A percentile compares a stretch with the other conserved stretches of the same genome.
Evolutionary conservation across 2,888 invertebrate genomes (phyloP).

Genomic region (Flabesymbios commensalis): DNA sequence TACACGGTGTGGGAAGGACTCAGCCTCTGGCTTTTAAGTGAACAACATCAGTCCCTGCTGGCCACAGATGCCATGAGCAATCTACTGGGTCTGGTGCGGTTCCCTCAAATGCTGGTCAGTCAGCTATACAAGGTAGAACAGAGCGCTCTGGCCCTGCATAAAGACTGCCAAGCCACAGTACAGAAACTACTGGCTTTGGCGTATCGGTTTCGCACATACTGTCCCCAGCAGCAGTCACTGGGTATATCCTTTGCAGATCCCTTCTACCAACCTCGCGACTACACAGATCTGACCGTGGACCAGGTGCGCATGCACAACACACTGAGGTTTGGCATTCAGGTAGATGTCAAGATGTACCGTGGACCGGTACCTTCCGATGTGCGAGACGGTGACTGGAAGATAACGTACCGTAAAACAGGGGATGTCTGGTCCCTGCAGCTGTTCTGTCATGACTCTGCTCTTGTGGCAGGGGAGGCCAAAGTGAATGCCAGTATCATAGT

Average conservation of each 20-base stretch:
- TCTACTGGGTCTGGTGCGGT: conserved; percentile 56
- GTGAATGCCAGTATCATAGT: conserved; percentile 53
- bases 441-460: conserved; percentile 57
- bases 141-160: conserved; percentile 37
- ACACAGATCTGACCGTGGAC: conserved; percentile 55
- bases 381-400: conserved; percentile 59
- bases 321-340: conserved; percentile 58
- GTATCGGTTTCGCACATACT: conserved; percentile 58
- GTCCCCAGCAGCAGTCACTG: conserved; percentile 46
- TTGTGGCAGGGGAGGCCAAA: conserved; percentile 53
- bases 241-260: conserved; percentile 48
- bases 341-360: conserved; percentile 57
- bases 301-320: conserved; percentile 59
- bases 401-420: conserved; percentile 56
- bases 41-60: conserved; percentile 38
- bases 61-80: conserved; percentile 32
- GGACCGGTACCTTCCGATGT: conserved; percentile 55
- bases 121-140: conserved; percentile 51
- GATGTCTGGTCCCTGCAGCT: conserved; percentile 54
- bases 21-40: conserved; percentile 51
- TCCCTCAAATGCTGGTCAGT: conserved; percentile 58
- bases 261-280: conserved; percentile 58
- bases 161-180: conserved; percentile 39
- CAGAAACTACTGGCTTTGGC: conserved; percentile 52
- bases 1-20: conserved; percentile 47